Conservation (phyloP, 2,113 vertebrate species). For the Pica pica region DNA sequence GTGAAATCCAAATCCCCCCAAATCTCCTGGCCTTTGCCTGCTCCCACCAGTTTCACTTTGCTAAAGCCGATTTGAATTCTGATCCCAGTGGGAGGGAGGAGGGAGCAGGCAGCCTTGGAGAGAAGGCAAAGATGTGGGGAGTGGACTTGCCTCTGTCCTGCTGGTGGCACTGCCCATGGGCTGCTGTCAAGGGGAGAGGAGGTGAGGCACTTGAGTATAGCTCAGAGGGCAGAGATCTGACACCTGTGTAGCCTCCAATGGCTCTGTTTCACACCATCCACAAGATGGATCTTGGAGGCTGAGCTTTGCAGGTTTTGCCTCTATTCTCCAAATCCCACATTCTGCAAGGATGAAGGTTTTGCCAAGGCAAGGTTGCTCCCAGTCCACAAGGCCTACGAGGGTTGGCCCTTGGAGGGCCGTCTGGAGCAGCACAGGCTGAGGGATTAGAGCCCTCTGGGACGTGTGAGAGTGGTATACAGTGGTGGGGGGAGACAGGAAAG, state of each 20-base stretch:
- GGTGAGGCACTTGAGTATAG: background rate
- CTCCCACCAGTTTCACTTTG: slow-evolving; percentile 66
- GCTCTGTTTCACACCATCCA: background rate
- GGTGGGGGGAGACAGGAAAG: slow-evolving; percentile 13
- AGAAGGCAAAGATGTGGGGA: background rate
- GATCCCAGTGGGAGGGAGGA: slow-evolving; percentile 33
- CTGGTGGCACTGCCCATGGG: background rate
- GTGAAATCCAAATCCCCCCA: slow-evolving; percentile 64
- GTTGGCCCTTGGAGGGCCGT: background rate
- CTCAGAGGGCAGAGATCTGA: background rate
- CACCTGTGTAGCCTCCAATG: background rate
- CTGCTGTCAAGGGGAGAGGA: background rate
- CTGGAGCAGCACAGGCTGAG: background rate
- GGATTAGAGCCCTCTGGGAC: background rate
- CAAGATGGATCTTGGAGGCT: rapidly evolving
- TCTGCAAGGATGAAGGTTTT: background rate
- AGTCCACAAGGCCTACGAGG: rapidly evolving
- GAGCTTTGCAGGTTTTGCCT: background rate
- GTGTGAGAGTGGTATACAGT: background rate
- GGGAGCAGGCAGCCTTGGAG: background rate
- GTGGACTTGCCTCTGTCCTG: background rate
- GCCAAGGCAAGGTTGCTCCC: background rate
- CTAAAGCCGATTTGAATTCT: slow-evolving; percentile 67
- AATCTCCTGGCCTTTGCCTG: slow-evolving; percentile 66
- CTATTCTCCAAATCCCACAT: background rate